These are phyloP conservation scores for Orius laevigatus DNA, from an alignment of 1,140 invertebrate species.

Conservation along the genomic window DNA sequence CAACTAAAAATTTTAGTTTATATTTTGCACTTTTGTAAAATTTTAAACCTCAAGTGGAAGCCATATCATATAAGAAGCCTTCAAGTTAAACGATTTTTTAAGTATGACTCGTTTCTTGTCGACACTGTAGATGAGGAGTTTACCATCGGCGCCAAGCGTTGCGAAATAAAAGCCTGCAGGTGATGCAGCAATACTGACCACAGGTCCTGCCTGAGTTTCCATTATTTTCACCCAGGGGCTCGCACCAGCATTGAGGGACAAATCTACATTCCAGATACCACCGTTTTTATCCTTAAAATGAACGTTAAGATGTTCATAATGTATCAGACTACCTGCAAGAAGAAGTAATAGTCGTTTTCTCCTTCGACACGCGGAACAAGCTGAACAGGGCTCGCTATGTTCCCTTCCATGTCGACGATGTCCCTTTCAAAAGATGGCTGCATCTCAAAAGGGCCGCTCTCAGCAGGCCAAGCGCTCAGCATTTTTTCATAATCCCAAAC, in stretches of 20 bases:
- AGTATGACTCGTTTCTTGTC: constrained; percentile 36
- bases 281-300: constrained; percentile 54
- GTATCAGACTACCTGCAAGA: constrained; percentile 57
- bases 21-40: neutral
- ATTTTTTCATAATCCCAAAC: constrained; percentile 80
- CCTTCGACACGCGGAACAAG: constrained; percentile 34
- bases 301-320: too few species aligned
- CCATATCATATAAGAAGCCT: constrained; percentile 49
- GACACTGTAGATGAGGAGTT: constrained; percentile 56
- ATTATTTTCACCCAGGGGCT: constrained; percentile 41
- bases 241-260: constrained; percentile 42
- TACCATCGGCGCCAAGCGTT: constrained; percentile 49
- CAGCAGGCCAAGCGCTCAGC: constrained; percentile 54
- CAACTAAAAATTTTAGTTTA: neutral
- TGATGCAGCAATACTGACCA: constrained; percentile 46
- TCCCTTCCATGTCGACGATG: constrained; percentile 27
- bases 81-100: constrained; percentile 39
- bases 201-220: constrained; percentile 53
- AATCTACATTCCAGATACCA: constrained; percentile 61
- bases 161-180: constrained; percentile 47
- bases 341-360: constrained; percentile 43
- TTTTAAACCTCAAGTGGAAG: constrained; percentile 41
- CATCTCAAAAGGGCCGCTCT: constrained; percentile 58
- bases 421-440: constrained; percentile 65
- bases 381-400: constrained; percentile 9